Conservation (phyloP, 2,113 vertebrate genomes). For the Axis porcinus region DNA sequence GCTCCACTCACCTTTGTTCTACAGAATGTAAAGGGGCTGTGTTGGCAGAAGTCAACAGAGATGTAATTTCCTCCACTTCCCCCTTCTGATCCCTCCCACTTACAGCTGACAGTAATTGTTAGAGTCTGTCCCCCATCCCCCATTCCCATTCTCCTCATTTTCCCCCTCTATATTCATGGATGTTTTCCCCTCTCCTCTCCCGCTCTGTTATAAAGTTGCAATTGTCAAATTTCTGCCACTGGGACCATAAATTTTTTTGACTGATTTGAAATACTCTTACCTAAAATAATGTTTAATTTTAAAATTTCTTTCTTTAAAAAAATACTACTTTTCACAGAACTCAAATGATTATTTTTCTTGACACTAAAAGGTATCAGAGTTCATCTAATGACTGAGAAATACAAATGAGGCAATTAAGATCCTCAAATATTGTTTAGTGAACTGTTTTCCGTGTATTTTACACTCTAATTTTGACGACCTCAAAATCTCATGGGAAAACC, state of each 20-base stretch:
- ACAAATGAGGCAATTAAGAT: not conserved
- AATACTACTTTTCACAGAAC: slow-evolving; percentile 1
- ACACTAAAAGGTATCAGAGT: not conserved
- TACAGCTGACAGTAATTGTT: slow-evolving; percentile 79
- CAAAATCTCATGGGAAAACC: not conserved
- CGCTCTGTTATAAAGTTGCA: slow-evolving; percentile 27
- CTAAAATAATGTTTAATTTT: slow-evolving; percentile 20
- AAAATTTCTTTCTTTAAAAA: slow-evolving; percentile 2
- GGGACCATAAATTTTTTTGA: not conserved
- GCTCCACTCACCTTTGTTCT: slow-evolving; percentile 79
- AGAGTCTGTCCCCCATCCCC: not conserved
- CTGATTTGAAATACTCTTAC: slow-evolving; percentile 26
- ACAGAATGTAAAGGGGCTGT: slow-evolving; percentile 74
- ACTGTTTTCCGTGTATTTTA: not conserved
- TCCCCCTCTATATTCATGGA: slow-evolving; percentile 56
- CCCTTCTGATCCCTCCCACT: slow-evolving; percentile 52
- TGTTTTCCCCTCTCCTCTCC: slow-evolving; percentile 46
- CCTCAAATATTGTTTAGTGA: not conserved
- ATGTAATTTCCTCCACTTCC: slow-evolving; percentile 74
- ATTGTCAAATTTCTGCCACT: slow-evolving; percentile 22
- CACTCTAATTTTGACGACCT: not conserved
- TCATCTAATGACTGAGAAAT: not conserved
- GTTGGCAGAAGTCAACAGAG: slow-evolving; percentile 73
- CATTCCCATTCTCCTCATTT: slow-evolving; percentile 41
- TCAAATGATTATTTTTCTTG: not conserved